phyloP scores from a whole-genome alignment of 2,888 invertebrate species.

The Chironomus tentans region DNA sequence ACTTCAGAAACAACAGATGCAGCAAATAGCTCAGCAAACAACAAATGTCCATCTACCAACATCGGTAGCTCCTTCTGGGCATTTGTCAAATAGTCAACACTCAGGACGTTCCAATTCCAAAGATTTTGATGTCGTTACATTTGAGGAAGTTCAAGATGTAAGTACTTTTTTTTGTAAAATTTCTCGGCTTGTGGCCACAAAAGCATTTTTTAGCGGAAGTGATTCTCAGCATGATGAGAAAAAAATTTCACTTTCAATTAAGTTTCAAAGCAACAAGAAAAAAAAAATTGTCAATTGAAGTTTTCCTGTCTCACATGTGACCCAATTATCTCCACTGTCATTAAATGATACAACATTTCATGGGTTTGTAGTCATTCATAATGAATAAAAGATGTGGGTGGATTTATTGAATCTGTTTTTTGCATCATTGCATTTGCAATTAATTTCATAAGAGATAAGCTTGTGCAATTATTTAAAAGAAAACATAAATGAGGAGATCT shows the following conservation, averaged over 20 bases:
- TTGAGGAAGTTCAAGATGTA: conserved; percentile 15
- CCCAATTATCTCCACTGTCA: neutral
- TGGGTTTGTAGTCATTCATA: neutral
- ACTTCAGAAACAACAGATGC: conserved; percentile 12
- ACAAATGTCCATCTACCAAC: neutral
- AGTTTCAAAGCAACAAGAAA: neutral
- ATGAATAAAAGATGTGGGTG: neutral
- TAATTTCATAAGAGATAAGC: neutral
- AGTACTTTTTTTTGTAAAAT: neutral
- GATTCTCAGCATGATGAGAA: neutral
- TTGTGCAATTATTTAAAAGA: neutral
- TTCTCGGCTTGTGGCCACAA: too few species aligned
- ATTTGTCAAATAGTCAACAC: neutral
- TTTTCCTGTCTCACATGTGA: conserved; percentile 10
- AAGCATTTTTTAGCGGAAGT: neutral
- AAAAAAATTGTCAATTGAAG: neutral
- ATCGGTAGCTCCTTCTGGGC: neutral
- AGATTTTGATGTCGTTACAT: conserved; percentile 15
- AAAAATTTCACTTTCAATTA: conserved; percentile 10
- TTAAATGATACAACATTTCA: neutral
- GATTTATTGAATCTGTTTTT: neutral
- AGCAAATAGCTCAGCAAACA: conserved; percentile 11
- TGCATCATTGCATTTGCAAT: neutral
- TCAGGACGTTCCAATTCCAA: conserved; percentile 7
- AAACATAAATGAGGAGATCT: neutral